These are phyloP conservation scores for Listronotus oregonensis DNA, from an alignment of 1,140 invertebrate genomes.

Conservation along the genomic window DNA sequence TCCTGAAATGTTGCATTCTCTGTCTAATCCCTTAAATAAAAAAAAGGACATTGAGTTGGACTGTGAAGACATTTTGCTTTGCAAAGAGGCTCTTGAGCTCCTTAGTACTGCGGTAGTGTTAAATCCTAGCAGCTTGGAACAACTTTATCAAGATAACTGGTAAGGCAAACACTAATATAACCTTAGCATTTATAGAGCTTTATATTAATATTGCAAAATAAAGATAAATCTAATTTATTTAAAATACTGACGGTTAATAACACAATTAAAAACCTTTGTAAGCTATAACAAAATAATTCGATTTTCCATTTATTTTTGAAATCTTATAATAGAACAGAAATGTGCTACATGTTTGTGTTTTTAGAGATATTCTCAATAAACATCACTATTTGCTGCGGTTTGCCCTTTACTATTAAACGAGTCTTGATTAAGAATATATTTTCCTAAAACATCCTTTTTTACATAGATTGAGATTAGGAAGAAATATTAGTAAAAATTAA, in stretches of 20 bases:
- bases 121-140: conserved; percentile 80
- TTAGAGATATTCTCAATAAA: no score
- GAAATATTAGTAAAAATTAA: no score
- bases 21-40: conserved; percentile 59
- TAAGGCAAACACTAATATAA: background rate
- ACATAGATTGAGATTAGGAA: no score
- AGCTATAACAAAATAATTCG: no score
- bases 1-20: conserved; percentile 67
- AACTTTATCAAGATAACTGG: conserved; percentile 69
- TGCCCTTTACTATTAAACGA: no score
- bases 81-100: conserved; percentile 90
- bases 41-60: conserved; percentile 58
- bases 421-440: no score
- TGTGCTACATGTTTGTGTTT: no score
- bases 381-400: no score
- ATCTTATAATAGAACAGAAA: no score
- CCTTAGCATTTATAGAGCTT: background rate
- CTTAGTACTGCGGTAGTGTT: conserved; percentile 87
- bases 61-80: conserved; percentile 69
- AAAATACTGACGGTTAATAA: background rate
- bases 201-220: background rate
- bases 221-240: background rate
- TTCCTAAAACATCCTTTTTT: no score
- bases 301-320: no score
- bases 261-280: background rate